phyloP scores from a whole-genome alignment of 2,888 invertebrate species.

The Oscheius onirici region DNA sequence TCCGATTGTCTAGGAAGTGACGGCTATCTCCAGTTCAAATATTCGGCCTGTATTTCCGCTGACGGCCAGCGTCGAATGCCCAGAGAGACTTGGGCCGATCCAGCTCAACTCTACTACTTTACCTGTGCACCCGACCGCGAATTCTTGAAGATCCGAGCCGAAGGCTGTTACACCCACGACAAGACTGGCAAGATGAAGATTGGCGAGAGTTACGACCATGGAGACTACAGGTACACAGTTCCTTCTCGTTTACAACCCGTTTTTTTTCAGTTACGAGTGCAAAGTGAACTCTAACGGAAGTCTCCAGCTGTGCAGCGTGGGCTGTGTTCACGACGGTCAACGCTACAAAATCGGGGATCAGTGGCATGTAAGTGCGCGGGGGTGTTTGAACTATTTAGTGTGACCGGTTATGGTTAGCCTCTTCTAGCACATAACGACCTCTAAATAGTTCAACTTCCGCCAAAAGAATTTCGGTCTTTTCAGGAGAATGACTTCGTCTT shows the following conservation, averaged over 20 bases:
- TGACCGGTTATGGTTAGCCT: not conserved
- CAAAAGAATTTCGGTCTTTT: slow-evolving; percentile 5
- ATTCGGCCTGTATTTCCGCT: slow-evolving; percentile 54
- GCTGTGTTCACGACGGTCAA: slow-evolving; percentile 61
- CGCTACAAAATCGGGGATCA: slow-evolving; percentile 62
- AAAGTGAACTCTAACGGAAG: slow-evolving; percentile 59
- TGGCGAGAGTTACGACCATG: slow-evolving; percentile 59
- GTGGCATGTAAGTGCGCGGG: slow-evolving; percentile 52
- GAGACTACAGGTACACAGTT: slow-evolving; percentile 55
- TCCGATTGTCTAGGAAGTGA: slow-evolving; percentile 35
- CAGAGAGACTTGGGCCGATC: slow-evolving; percentile 63
- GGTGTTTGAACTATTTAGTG: not conserved
- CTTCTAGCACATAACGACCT: too few relatives aligned
- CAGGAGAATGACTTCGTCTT: slow-evolving; percentile 68
- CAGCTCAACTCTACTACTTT: slow-evolving; percentile 62
- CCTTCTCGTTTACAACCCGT: slow-evolving; percentile 3
- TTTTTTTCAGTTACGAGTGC: slow-evolving; percentile 64
- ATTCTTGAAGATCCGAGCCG: slow-evolving; percentile 54
- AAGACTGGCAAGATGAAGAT: slow-evolving; percentile 52
- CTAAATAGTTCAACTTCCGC: too few relatives aligned
- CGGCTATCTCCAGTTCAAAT: slow-evolving; percentile 59
- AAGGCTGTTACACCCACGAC: slow-evolving; percentile 61
- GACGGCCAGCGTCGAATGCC: slow-evolving; percentile 45
- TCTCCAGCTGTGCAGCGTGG: slow-evolving; percentile 66
- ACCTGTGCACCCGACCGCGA: slow-evolving; percentile 57